Percentiles rank a stretch among this genome's conserved stretches.
phyloP scores from a whole-genome alignment of 2,113 vertebrate genomes.

The Dromiciops gliroides region DNA sequence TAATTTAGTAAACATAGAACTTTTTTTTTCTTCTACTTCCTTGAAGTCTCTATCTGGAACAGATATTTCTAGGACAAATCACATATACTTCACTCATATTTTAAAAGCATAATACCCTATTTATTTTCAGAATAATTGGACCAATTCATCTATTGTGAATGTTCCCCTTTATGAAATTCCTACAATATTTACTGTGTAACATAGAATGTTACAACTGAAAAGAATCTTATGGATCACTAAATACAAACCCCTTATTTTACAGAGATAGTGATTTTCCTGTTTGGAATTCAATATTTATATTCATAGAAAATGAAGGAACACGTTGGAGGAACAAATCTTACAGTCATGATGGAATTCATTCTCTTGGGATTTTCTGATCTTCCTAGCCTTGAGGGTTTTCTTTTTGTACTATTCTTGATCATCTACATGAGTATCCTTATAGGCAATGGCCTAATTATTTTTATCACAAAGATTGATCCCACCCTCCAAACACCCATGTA shows the following conservation, averaged over 20 bases:
- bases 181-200: background rate
- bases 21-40: background rate
- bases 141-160: background rate
- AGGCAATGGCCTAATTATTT: conserved; percentile 64
- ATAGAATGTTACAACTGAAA: background rate
- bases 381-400: conserved; percentile 40
- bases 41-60: background rate
- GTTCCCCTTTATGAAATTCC: background rate
- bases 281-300: background rate
- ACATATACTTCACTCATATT: background rate
- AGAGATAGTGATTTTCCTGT: background rate
- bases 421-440: conserved; percentile 56
- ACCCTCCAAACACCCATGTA: conserved; percentile 68
- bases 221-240: background rate
- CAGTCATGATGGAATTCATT: conserved; percentile 13
- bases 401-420: conserved; percentile 59
- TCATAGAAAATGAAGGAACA: background rate
- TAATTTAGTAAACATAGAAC: background rate
- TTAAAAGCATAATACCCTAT: background rate
- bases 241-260: background rate
- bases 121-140: background rate
- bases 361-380: conserved; percentile 53
- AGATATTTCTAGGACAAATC: background rate
- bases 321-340: background rate
- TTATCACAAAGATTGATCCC: conserved; percentile 48